Base-by-base conservation (phyloP, 2,113 vertebrate genomes). In the Salvelinus fontinalis region DNA sequence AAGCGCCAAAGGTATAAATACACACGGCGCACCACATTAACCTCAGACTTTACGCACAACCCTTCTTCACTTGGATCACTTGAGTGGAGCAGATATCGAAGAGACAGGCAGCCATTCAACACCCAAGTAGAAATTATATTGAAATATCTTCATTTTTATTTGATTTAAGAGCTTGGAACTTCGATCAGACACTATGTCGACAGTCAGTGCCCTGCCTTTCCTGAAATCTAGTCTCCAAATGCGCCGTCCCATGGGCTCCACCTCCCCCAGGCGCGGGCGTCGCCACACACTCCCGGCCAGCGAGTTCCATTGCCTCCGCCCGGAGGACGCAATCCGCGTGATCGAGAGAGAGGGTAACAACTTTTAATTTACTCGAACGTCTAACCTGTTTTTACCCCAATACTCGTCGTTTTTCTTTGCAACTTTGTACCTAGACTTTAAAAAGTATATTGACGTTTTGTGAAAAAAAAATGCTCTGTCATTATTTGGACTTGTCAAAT, bases 261-360 rank as follows among this genome's bases (percentile, higher is more conserved):
- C 4, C 75, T 80, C 90, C 0, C 93, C 81, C 0, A 75, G 91
- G 31, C 91, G 90, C 81, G 94, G 91, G 81, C 91, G 95, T 39
- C 91, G 95, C 14, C 97, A 98, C 91, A 97, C 95, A 0, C 95
- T 99, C 75, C 97, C 97, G 0, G 96, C 97, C 89, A 98, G 95
- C 2, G 96, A 98, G 90, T 98, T 99, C 60, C 95, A 95, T 74
- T 96, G 94, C 83, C 97, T 99, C 60, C 95, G 94, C 67, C 95
- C 92, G 0, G 94, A 95, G 85, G 97, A 98, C 0, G 96, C 97
- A 0, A 67, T 90, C 82, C 95, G 97, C 0, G 95, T 95, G 93
- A 97, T 99, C 0, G 97, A 98, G 88, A 90, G 95, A 44, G 97
- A 98, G 91, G 97, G 97, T 97, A 76, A 91, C 20, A n/a, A 62